Conservation (phyloP, 2,888 invertebrate species). For the Zaprionus bogoriensis region DNA sequence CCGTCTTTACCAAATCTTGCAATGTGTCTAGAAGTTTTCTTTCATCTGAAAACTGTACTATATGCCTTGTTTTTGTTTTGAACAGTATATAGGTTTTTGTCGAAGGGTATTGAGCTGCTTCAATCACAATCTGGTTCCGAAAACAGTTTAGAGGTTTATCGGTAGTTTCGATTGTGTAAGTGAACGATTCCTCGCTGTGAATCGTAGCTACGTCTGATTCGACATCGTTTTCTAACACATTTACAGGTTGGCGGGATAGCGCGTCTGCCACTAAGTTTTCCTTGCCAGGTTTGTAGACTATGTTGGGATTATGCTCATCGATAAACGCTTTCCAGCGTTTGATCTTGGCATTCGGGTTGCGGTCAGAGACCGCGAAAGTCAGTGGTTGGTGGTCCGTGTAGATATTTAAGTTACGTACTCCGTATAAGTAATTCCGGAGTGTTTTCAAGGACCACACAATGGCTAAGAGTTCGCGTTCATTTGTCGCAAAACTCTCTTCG, state of each 20-base stretch:
- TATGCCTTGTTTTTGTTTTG: slow-evolving; percentile 27
- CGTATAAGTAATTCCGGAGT: slow-evolving; percentile 11
- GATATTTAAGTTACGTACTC: slow-evolving; percentile 5
- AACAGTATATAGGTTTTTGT: slow-evolving; percentile 24
- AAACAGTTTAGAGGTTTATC: slow-evolving; percentile 52
- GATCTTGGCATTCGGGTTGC: slow-evolving; percentile 8
- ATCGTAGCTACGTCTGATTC: slow-evolving; percentile 15
- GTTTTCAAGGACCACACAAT: slow-evolving; percentile 9
- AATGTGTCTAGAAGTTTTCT: not conserved
- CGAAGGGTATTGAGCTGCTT: slow-evolving; percentile 18
- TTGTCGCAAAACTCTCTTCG: slow-evolving; percentile 5
- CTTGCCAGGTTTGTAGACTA: slow-evolving; percentile 19
- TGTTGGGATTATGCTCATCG: slow-evolving; percentile 5
- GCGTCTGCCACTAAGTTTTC: slow-evolving; percentile 17
- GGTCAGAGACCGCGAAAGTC: slow-evolving; percentile 14
- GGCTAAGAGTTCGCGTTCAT: slow-evolving; percentile 11
- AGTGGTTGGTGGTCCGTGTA: slow-evolving; percentile 2
- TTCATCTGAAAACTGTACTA: slow-evolving; percentile 20
- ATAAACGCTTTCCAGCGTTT: slow-evolving; percentile 24
- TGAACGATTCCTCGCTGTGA: slow-evolving; percentile 37
- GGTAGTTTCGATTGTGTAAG: slow-evolving; percentile 40
- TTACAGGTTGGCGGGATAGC: slow-evolving; percentile 14
- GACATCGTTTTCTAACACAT: slow-evolving; percentile 3
- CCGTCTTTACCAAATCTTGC: not conserved
- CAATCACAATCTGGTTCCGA: slow-evolving; percentile 42